Conservation (phyloP, 2,797 vertebrate genomes). For the Strix occidentalis region DNA sequence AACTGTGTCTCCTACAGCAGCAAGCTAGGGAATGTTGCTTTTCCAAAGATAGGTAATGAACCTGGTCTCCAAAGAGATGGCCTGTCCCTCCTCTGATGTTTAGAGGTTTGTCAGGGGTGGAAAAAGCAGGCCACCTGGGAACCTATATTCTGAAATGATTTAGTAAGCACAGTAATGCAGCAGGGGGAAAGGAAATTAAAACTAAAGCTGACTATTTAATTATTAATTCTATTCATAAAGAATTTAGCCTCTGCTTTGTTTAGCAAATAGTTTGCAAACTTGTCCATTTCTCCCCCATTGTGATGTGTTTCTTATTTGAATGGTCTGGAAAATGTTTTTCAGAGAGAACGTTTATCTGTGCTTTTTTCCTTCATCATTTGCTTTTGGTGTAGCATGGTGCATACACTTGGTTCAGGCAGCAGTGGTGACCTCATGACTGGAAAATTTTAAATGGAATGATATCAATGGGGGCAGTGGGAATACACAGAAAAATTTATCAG, state of each 20-base stretch:
- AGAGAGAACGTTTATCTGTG: not conserved
- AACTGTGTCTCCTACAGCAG: not conserved
- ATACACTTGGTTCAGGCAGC: not conserved
- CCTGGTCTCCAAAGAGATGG: not conserved
- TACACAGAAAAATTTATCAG: not conserved
- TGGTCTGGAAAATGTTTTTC: not conserved
- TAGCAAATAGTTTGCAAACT: not conserved
- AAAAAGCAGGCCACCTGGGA: not conserved
- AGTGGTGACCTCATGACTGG: not conserved
- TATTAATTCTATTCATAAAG: conserved; percentile 33
- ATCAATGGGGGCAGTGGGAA: fast-evolving
- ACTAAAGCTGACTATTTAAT: not conserved
- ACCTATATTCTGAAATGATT: not conserved
- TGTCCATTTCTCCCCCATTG: not conserved
- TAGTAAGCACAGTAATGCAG: not conserved
- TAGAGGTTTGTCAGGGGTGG: not conserved
- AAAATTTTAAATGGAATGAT: not conserved
- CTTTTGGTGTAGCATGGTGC: not conserved
- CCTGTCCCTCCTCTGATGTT: not conserved
- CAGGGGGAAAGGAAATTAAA: not conserved
- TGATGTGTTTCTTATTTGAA: not conserved
- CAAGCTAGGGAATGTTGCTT: not conserved
- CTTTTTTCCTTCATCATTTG: not conserved
- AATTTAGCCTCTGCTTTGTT: conserved; percentile 29
- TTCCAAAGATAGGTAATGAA: not conserved